Evolutionary conservation across 2,113 vertebrate species (phyloP), one percentile per base, ranked within the genome.

Genomic region (Rhabdomys dilectus): DNA sequence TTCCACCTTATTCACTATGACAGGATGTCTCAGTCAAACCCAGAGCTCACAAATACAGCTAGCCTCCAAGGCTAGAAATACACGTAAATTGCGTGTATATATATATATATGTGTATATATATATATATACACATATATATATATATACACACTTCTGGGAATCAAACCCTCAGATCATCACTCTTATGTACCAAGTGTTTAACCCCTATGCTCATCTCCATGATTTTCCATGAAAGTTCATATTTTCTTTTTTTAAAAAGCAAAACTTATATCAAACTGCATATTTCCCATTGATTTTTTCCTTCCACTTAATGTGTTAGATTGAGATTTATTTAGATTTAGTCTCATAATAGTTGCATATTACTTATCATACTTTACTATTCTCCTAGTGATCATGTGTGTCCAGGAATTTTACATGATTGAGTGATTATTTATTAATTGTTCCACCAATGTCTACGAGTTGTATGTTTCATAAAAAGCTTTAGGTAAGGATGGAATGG

Each of bases 211-310:
- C 48, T 56, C 39, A n/a, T n/a, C 22, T 88, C 22, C 34, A n/a
- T n/a, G n/a, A n/a, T n/a, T n/a, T n/a, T n/a, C n/a, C n/a, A n/a
- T n/a, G n/a, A n/a, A n/a, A 53, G 36, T 7, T 21, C 22, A 70
- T 7, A 2, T 89, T 89, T 73, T 70, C 91, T 87, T 42, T 62
- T 70, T 93, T 91, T 82, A 7, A 80, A 56, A 82, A 96, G 75
- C 3, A 89, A 92, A 97, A 91, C 77, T 77, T 60, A 42, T 36
- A 64, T 75, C 51, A 81, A n/a, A 11, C 9, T 70, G 2, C 53
- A 81, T 2, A 66, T 53, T 95, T 94, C 76, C 42, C 22, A 56
- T 60, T 60, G 70, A 68, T n/a, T 82, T 87, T 3, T 53, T 15
- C n/a, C 89, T 92, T 78, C n/a, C 21, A 53, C 31, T 84, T 73